phyloP scores from a whole-genome alignment of 2,888 invertebrate genomes.

The Eilema caniola region DNA sequence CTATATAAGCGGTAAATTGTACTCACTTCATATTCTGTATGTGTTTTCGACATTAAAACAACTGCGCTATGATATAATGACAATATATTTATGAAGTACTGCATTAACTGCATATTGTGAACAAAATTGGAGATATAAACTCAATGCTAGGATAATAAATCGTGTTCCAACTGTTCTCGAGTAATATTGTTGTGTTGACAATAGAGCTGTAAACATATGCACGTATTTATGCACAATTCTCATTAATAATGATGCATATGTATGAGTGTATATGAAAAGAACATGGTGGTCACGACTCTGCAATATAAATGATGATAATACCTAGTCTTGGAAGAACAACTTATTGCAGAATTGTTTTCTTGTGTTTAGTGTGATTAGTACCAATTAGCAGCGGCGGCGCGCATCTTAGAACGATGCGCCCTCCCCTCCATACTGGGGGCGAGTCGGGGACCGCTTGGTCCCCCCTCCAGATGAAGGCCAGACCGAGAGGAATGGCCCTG shows the following conservation, averaged over 20 bases:
- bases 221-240: conserved; percentile 11
- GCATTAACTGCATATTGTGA: neutral
- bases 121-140: neutral
- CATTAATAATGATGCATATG: conserved; percentile 14
- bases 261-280: neutral
- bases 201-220: neutral
- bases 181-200: conserved; percentile 5
- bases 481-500: no score
- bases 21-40: no score
- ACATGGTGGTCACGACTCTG: conserved; percentile 18
- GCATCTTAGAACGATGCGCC: no score
- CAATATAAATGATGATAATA: neutral
- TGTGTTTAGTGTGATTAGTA: neutral
- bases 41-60: neutral
- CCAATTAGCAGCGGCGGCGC: no score
- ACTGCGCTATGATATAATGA: neutral
- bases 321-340: neutral
- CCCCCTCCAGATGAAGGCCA: no score
- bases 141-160: neutral
- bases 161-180: neutral
- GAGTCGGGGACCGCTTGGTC: no score
- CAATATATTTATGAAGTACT: neutral
- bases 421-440: no score
- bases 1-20: no score
- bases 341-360: neutral